Conservation (phyloP, 2,113 vertebrate genomes). For the Cryptotis parvus region DNA sequence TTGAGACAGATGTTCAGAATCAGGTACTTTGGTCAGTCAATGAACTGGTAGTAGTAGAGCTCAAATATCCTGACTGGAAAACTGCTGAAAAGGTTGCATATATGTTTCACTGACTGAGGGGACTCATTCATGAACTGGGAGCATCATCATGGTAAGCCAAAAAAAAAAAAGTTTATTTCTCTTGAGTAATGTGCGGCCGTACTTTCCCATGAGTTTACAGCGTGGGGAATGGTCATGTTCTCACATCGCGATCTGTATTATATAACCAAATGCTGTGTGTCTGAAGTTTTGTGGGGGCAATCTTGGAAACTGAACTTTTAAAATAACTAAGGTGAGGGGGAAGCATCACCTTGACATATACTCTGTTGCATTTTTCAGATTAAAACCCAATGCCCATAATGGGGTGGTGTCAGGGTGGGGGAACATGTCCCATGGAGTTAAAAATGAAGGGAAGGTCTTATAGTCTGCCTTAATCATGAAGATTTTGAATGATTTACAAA, state of each 20-base stretch:
- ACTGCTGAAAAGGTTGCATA: background rate
- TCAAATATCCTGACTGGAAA: constrained; percentile 32
- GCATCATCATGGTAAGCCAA: background rate
- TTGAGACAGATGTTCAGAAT: background rate
- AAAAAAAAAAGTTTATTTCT: background rate
- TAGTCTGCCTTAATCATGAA: constrained; percentile 58
- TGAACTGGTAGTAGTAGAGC: background rate
- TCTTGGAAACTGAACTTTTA: constrained; percentile 60
- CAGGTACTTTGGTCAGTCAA: constrained; percentile 24
- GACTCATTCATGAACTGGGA: constrained; percentile 48
- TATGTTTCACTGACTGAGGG: background rate
- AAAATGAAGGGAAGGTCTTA: constrained; percentile 67
- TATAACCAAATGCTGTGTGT: constrained; percentile 58
- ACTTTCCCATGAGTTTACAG: background rate
- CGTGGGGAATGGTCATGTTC: constrained; percentile 9
- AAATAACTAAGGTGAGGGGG: constrained; percentile 44
- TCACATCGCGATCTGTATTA: constrained; percentile 47
- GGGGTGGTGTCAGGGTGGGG: too few species aligned
- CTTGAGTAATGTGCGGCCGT: background rate
- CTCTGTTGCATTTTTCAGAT: constrained; percentile 35
- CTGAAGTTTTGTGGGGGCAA: constrained; percentile 29
- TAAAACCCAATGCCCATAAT: constrained; percentile 21
- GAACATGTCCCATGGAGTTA: constrained; percentile 64
- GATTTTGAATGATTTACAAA: constrained; percentile 71
- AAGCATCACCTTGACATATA: constrained; percentile 56